Base-by-base conservation (phyloP, 2,113 vertebrate species). In the Egretta garzetta region DNA sequence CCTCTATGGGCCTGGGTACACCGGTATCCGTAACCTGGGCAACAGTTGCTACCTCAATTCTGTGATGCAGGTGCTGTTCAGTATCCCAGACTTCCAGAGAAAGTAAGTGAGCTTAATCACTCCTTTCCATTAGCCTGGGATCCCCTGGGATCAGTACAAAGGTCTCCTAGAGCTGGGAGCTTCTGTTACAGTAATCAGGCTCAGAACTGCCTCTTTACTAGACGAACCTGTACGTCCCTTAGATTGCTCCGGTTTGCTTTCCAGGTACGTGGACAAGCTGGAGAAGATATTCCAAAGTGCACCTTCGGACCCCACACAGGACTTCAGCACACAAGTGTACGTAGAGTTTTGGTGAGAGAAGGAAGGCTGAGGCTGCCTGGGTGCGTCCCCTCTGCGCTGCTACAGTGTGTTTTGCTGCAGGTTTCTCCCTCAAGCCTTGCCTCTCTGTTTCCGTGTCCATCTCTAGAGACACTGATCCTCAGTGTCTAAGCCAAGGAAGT, bases 31-130 rank as follows among this genome's bases (percentile, higher is more conserved):
- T 76, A 99, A 99, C 98, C 97, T 99, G 98, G 99, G 99, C 75
- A 99, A 99, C 98, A 99, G 99, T 98, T 99, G 99, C 99, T 99
- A 99, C 98, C 99, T 99, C 98, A 99, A 99, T 98, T 99, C 99
- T 8, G 99, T 99, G 98, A 99, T 99, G 99, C 99, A 99, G 99
- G 99, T 99, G 98, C 98, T 99, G 97, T 99, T 99, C 99, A 99
- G 99, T 96, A 98, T 99, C 95, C 99, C 99, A 14, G 99, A 99
- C 98, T 99, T 99, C 98, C 98, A 99, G 98, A 99, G 97, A 98
- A 99, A 99, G 99, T 99, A 75, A 99, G 99, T 99, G 95, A 76
- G 35, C 23, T 60, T 30, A 39, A 55, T 22, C 15, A 14, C 32
- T n/a, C 83, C 50, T 71, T 74, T 70, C 58, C 39, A 6, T 8